Evolutionary conservation across 2,113 vertebrate genomes (phyloP).

Genomic region (Probosciger aterrimus): DNA sequence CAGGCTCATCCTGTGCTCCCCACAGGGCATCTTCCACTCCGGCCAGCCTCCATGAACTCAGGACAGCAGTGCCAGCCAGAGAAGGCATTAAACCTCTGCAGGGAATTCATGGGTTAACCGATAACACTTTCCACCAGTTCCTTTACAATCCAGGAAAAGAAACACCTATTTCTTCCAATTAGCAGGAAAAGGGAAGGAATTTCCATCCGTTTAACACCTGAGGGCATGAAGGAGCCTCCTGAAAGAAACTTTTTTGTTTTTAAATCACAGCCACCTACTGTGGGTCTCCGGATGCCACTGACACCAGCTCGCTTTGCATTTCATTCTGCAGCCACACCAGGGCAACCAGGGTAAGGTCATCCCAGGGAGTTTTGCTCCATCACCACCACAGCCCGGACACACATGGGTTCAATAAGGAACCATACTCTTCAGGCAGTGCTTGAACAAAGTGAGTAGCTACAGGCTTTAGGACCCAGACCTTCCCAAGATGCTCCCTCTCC

Average conservation of each 20-base stretch:
- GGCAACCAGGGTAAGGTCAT: background rate
- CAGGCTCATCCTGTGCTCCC: background rate
- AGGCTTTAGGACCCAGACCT: background rate
- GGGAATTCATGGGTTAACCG: background rate
- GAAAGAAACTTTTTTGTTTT: background rate
- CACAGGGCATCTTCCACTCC: background rate
- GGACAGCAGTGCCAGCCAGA: background rate
- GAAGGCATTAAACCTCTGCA: background rate
- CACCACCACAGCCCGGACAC: background rate
- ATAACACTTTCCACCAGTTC: background rate
- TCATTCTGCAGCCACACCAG: background rate
- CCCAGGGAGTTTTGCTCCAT: background rate
- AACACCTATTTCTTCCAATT: background rate
- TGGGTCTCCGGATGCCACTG: background rate
- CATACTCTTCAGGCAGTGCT: fast-evolving
- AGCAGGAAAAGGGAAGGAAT: constrained; percentile 27
- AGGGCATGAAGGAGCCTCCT: background rate
- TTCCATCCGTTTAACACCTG: background rate
- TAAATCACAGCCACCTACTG: background rate
- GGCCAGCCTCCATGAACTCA: background rate
- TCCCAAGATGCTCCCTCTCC: background rate
- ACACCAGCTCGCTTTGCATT: background rate
- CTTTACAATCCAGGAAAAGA: background rate
- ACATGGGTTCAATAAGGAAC: background rate
- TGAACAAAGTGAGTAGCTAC: background rate